Conservation (phyloP, 2,888 invertebrate species). For the Sabatieria punctata region DNA sequence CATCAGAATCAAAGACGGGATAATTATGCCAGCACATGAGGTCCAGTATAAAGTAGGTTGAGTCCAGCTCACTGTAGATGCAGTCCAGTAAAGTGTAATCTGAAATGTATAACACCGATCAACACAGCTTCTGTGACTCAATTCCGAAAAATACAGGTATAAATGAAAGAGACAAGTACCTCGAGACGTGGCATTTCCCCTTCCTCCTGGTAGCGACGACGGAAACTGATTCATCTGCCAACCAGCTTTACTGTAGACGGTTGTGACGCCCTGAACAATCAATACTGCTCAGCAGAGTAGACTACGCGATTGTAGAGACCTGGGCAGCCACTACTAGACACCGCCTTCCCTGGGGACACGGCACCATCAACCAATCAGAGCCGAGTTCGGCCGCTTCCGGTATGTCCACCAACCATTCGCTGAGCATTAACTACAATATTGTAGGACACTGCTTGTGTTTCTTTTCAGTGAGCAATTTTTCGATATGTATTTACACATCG, state of each 20-base stretch:
- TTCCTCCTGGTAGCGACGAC: slow-evolving; percentile 57
- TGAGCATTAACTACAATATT: slow-evolving; percentile 51
- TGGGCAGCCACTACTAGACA: slow-evolving; percentile 58
- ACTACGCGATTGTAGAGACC: slow-evolving; percentile 32
- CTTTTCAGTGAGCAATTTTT: too few species aligned
- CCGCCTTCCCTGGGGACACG: slow-evolving; percentile 67
- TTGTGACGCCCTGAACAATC: not conserved
- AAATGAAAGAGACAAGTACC: slow-evolving; percentile 6
- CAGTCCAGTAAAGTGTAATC: slow-evolving; percentile 62
- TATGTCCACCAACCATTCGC: slow-evolving; percentile 78
- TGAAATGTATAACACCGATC: slow-evolving; percentile 12
- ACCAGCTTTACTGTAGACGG: slow-evolving; percentile 42
- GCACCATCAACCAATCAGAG: slow-evolving; percentile 38
- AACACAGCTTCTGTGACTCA: too few species aligned
- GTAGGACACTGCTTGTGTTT: too few species aligned
- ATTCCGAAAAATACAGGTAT: slow-evolving; percentile 5
- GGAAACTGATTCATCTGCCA: slow-evolving; percentile 39
- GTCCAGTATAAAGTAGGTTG: slow-evolving; percentile 60
- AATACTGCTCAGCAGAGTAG: not conserved
- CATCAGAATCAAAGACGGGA: slow-evolving; percentile 54
- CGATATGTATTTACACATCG: too few species aligned
- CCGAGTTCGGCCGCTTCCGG: slow-evolving; percentile 43
- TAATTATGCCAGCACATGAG: slow-evolving; percentile 60
- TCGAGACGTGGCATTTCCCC: slow-evolving; percentile 9
- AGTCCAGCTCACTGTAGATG: slow-evolving; percentile 47